A percentile compares a stretch with the other conserved stretches of the same genome.
Conservation (phyloP, 2,797 vertebrate genomes). For the Rhinophrynus dorsalis region DNA sequence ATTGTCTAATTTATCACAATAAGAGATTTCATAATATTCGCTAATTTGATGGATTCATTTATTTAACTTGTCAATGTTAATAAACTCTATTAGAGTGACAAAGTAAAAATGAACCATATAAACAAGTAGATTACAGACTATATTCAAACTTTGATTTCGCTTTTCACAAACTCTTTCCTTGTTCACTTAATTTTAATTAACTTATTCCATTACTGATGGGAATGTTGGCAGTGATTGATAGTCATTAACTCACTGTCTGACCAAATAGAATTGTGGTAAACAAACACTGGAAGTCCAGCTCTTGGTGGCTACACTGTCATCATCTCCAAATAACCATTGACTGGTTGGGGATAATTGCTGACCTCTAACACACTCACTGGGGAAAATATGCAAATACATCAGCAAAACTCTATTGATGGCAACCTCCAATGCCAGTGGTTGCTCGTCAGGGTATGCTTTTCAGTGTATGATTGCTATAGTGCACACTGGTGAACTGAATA, state of each 20-base stretch:
- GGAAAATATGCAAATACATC: too few species aligned
- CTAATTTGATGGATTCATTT: constrained; percentile 74
- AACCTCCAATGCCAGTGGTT: too few species aligned
- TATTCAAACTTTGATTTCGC: constrained; percentile 56
- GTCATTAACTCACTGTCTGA: constrained; percentile 23
- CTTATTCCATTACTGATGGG: constrained; percentile 38
- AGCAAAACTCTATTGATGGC: too few species aligned
- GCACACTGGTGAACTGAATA: too few species aligned
- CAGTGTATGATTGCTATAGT: too few species aligned
- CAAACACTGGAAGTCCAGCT: not conserved
- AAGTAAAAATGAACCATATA: constrained; percentile 56
- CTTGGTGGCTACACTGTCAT: too few species aligned
- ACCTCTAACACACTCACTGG: too few species aligned
- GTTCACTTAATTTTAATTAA: constrained; percentile 52
- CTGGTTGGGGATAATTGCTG: too few species aligned
- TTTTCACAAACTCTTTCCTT: constrained; percentile 52
- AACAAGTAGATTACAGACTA: constrained; percentile 53
- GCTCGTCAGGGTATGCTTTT: too few species aligned
- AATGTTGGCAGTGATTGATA: constrained; percentile 23
- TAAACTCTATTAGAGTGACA: constrained; percentile 65
- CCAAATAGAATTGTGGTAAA: too few species aligned
- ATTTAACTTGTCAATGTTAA: constrained; percentile 74
- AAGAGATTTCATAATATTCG: constrained; percentile 69
- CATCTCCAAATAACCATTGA: too few species aligned
- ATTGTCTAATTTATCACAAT: constrained; percentile 72